Base-by-base conservation (phyloP, 2,888 invertebrate species). In the Chrysodeixis includens region DNA sequence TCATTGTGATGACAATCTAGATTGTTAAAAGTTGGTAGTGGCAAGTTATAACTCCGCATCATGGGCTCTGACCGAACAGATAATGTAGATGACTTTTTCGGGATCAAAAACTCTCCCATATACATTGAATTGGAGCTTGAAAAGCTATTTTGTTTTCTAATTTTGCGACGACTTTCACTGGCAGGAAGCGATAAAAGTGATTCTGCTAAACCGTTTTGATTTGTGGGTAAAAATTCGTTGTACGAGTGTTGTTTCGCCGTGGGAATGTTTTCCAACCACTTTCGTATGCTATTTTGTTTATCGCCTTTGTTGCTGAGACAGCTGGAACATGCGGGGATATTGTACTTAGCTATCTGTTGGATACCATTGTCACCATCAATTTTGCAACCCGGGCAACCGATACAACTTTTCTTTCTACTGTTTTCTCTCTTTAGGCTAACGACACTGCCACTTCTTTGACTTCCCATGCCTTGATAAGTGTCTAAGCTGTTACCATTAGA, bases 201-300 rank as follows among this genome's bases (percentile, higher is more conserved):
- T 72, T 90, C 91, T 0, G 89, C 85, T 59, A 92, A 79, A 60
- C 86, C 82, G 56, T 85, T 88, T 71, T 87, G 86, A 74, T 78
- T 89, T 59, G 83, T 88, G 54, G 86, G 80, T 59, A 85, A 62
- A 56, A 86, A 84, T 12, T 93, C 92, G 56, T 83, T 90, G 69
- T 90, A 88, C 4, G 64, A 20, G 22, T 87, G 65, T 73, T 91
- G 90, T 81, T 94, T 94, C 20, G 82, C 84, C 63, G 87, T 87
- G 46, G 97, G 97, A 56, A 97, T 97, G 77, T 97, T 96, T 90
- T 97, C 97, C 49, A 97, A 88, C 97, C 97, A 97, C 88, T 97
- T 96, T 69, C 97, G 95, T 56, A 97, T 97, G 85, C 96, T 97
- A 77, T 95, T 96, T 83, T 97, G 97, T 85, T 97, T 97, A 82